phyloP scores from a whole-genome alignment of 1,140 invertebrate species.

The Drosophila watanabei region DNA sequence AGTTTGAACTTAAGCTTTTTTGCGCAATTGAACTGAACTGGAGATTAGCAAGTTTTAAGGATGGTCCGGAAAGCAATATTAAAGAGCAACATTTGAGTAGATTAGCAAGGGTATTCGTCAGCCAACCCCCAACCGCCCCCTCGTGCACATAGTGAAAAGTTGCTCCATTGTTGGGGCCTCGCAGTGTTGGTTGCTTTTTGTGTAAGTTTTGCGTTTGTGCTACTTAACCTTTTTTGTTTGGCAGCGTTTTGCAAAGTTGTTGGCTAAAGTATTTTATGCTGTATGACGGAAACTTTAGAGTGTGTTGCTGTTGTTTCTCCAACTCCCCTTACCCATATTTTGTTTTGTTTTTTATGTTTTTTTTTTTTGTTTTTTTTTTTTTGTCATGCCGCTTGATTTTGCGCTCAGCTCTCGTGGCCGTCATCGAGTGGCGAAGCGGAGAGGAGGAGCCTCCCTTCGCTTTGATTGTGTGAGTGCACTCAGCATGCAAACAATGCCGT shows the following conservation, averaged over 20 bases:
- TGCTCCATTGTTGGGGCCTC: constrained; percentile 25
- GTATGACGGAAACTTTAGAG: constrained; percentile 46
- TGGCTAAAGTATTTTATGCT: constrained; percentile 66
- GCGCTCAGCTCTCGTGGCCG: constrained; percentile 34
- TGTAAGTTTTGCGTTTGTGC: constrained; percentile 56
- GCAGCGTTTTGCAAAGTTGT: constrained; percentile 54
- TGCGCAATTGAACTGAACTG: constrained; percentile 8
- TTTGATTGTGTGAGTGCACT: constrained; percentile 63
- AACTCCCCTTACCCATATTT: neutral
- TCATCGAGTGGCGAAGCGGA: constrained; percentile 51
- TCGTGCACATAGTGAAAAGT: constrained; percentile 31
- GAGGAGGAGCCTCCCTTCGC: constrained; percentile 7
- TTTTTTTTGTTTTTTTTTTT: constrained; percentile 39
- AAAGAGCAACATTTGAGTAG: constrained; percentile 23
- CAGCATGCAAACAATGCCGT: constrained; percentile 50
- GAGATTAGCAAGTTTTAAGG: neutral
- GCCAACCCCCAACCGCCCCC: neutral
- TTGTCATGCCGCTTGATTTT: constrained; percentile 63
- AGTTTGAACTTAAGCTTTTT: neutral
- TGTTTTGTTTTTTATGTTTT: constrained; percentile 23
- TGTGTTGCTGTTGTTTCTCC: constrained; percentile 26
- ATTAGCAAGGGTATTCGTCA: constrained; percentile 21
- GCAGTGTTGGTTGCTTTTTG: constrained; percentile 33
- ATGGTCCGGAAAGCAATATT: constrained; percentile 7
- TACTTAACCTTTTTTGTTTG: constrained; percentile 65